These are phyloP conservation scores for Trichogramma pretiosum DNA, from an alignment of 1,140 invertebrate genomes.

Conservation along the genomic window DNA sequence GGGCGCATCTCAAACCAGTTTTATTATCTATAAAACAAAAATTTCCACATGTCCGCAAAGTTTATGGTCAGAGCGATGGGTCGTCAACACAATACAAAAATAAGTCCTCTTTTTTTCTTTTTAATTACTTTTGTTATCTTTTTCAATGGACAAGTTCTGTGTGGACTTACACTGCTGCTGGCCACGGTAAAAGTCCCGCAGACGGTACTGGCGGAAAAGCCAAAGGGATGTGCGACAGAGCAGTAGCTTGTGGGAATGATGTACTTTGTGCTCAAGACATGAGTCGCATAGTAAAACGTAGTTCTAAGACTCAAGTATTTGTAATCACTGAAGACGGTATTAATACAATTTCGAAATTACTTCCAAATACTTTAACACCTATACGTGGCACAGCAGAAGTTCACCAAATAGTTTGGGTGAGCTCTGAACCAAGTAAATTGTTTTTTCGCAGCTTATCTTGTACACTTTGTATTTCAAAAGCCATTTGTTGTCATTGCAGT, in stretches of 20 bases:
- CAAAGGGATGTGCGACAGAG: not conserved
- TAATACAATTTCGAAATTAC: not conserved
- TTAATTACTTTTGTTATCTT: not conserved
- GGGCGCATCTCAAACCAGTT: slow-evolving; percentile 3
- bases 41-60: not conserved
- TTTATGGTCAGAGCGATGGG: not conserved
- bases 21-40: not conserved
- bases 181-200: not conserved
- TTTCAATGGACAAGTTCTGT: not conserved
- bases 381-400: not conserved
- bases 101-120: not conserved
- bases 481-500: too few relatives aligned
- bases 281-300: not conserved
- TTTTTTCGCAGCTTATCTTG: not conserved
- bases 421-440: not conserved
- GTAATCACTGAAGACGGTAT: not conserved
- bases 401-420: not conserved
- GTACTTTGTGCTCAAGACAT: not conserved
- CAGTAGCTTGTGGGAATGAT: not conserved
- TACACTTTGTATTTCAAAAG: not conserved
- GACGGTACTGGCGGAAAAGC: not conserved
- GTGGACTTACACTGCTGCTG: not conserved
- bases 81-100: not conserved
- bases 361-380: not conserved
- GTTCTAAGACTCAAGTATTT: not conserved